Evolutionary conservation across 2,888 invertebrate species (phyloP), one percentile per base, ranked within the genome.

Genomic region (Rutpela maculata): DNA sequence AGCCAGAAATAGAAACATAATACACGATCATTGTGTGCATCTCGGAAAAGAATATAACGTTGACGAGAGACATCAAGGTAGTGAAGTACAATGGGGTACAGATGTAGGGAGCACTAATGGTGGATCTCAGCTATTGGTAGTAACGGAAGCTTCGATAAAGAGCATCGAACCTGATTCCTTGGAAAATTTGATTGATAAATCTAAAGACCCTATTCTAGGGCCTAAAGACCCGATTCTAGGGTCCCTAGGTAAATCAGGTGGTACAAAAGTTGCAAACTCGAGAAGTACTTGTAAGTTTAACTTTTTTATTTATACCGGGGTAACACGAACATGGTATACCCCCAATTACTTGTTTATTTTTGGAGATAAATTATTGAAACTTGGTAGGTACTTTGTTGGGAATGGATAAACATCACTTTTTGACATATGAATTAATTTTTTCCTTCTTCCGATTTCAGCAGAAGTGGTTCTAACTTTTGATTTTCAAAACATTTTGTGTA

Each of bases 1-100:
- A 63, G 38, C 78, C 15, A 80, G 65, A 75, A 76, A 78, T 74
- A 82, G 76, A 17, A 76, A 73, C 7, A 66, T 75, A 56, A 62
- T 72, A 31, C 82, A 82, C 69, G 78, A 80, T 1, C 83, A 84
- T 71, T 83, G 82, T 69, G 68, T 77, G 71, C 82, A 84, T 65
- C 15, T 78, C 43, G 70, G 77, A 50, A 65, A 59, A 19, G 12
- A 66, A 18, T 17, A 31, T 19, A 56, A 55, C 26, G 22, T 26
- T 19, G 38, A 69, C 15, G 65, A 74, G 60, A 66, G 70, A 19
- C 38, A 57, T 55, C 18, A 19, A 31, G 66, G 74, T 31, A 22
- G 17, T 63, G 63, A 38, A 15, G 11, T 19, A 63, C 38, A 65
- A 62, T 6, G 60, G 0, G 35, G 50, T 26, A 18, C 31, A 56